Percentiles rank a stretch among this genome's conserved stretches.
These are phyloP conservation scores for Drosophila ananassae DNA, from an alignment of 1,140 invertebrate species.

Conservation along the genomic window DNA sequence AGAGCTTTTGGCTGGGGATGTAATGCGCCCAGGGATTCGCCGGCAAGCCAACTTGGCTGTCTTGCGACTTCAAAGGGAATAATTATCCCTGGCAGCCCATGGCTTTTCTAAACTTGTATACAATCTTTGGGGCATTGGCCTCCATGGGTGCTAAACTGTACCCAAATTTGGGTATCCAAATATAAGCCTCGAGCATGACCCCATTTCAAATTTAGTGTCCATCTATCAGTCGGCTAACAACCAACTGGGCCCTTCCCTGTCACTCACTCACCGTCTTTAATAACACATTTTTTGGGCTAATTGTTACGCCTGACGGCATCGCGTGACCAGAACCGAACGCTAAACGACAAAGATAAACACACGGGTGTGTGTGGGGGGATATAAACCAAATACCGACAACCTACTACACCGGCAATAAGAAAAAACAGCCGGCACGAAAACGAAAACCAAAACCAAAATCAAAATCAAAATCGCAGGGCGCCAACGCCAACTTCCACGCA, in stretches of 20 bases:
- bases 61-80: not conserved
- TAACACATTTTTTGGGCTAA: conserved; percentile 40
- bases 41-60: not conserved
- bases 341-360: conserved; percentile 60
- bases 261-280: conserved; percentile 37
- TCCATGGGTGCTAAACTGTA: not conserved
- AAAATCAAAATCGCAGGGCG: conserved; percentile 54
- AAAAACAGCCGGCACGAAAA: conserved; percentile 4
- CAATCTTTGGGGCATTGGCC: not conserved
- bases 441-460: conserved; percentile 33
- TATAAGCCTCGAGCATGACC: not conserved
- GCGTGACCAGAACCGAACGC: conserved; percentile 48
- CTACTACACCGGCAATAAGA: not conserved
- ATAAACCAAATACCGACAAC: conserved; percentile 3
- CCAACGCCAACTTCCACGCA: conserved; percentile 47
- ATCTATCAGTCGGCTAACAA: conserved; percentile 13
- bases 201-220: conserved; percentile 32
- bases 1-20: conserved; percentile 8
- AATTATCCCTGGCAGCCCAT: not conserved
- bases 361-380: not conserved
- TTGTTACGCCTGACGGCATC: conserved; percentile 53
- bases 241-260: conserved; percentile 13
- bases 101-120: not conserved
- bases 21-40: not conserved
- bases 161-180: not conserved